phyloP scores from a whole-genome alignment of 1,140 invertebrate genomes.

The Meloidogyne exigua region DNA sequence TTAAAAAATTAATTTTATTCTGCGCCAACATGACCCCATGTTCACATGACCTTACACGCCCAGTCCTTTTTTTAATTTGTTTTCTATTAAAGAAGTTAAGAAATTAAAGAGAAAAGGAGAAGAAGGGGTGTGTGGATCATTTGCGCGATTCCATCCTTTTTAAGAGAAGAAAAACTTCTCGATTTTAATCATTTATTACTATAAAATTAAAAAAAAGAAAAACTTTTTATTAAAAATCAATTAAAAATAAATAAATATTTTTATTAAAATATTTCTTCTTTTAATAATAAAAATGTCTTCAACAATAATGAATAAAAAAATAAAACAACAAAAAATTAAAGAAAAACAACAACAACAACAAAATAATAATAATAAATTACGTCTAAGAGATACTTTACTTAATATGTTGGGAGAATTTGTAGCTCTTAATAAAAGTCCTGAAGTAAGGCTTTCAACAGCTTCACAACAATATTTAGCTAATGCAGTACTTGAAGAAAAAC shows the following conservation, averaged over 20 bases:
- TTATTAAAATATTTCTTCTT: too few relatives aligned
- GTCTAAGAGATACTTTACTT: constrained; percentile 36
- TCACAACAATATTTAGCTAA: constrained; percentile 40
- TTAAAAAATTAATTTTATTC: too few relatives aligned
- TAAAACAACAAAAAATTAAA: constrained; percentile 6
- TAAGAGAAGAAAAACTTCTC: background rate
- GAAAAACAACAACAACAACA: background rate
- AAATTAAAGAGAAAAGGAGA: too few relatives aligned
- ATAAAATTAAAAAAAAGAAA: background rate
- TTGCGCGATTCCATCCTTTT: constrained; percentile 1
- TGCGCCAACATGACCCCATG: background rate
- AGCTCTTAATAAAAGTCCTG: constrained; percentile 45
- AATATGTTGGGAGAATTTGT: constrained; percentile 48
- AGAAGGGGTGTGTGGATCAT: background rate
- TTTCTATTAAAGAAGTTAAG: background rate
- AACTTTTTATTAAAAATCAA: background rate
- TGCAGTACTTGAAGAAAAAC: constrained; percentile 36
- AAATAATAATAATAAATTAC: constrained; percentile 14
- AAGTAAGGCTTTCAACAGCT: constrained; percentile 32
- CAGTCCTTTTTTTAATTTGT: background rate
- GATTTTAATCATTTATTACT: background rate
- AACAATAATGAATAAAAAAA: background rate
- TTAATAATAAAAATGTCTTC: background rate
- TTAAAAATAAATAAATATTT: background rate
- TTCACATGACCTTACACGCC: background rate